These are phyloP conservation scores for Sinohyriopsis cumingii DNA, from an alignment of 2,888 invertebrate species.

Conservation along the genomic window DNA sequence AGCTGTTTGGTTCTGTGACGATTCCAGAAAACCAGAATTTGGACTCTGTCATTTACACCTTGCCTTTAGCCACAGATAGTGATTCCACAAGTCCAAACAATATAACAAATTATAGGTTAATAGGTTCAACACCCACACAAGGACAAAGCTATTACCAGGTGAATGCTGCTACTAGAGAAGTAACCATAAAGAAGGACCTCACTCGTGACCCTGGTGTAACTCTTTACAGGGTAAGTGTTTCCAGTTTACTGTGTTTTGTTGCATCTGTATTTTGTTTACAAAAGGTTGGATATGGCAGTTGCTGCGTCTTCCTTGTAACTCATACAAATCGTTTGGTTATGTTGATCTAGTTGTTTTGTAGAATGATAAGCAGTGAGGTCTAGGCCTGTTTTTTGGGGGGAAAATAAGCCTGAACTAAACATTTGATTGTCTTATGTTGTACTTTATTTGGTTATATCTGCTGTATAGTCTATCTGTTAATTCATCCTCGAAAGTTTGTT, in stretches of 20 bases:
- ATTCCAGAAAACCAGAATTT: constrained; percentile 43
- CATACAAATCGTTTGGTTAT: too few relatives aligned
- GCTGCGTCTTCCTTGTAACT: too few relatives aligned
- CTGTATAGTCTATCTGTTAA: too few relatives aligned
- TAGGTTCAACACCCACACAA: constrained; percentile 1
- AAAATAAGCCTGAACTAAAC: too few relatives aligned
- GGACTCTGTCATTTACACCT: constrained; percentile 14
- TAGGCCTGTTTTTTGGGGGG: too few relatives aligned
- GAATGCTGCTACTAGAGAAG: constrained; percentile 38
- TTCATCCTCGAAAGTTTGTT: too few relatives aligned
- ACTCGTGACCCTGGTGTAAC: constrained; percentile 18
- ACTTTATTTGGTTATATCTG: too few relatives aligned
- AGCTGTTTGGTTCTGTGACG: constrained; percentile 6
- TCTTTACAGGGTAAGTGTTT: constrained; percentile 12
- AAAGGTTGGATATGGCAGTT: too few relatives aligned
- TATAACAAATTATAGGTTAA: constrained; percentile 31
- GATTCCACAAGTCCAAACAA: constrained; percentile 54
- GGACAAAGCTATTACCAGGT: constrained; percentile 45
- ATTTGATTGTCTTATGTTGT: too few relatives aligned
- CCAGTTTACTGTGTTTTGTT: neutral
- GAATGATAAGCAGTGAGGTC: too few relatives aligned
- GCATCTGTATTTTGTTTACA: too few relatives aligned
- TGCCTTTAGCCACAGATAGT: constrained; percentile 43
- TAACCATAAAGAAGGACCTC: constrained; percentile 49
- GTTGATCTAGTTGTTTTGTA: too few relatives aligned